These are phyloP conservation scores for Pogonus chalceus DNA, from an alignment of 1,140 invertebrate species.

Conservation along the genomic window DNA sequence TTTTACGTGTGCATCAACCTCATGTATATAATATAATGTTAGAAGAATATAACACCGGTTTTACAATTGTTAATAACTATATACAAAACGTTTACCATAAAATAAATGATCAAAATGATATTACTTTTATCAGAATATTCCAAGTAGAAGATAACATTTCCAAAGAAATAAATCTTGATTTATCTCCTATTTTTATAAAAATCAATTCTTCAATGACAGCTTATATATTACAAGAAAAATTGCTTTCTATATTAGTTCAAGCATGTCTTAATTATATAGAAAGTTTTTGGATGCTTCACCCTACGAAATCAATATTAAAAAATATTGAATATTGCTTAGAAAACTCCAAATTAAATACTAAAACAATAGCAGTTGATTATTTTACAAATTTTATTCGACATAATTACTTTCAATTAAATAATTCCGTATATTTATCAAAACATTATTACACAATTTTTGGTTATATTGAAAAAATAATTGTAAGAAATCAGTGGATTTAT, in stretches of 20 bases:
- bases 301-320: not conserved
- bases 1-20: slow-evolving; percentile 38
- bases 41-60: slow-evolving; percentile 36
- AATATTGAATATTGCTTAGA: not conserved
- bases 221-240: not conserved
- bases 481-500: too few species aligned
- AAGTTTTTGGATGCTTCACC: not conserved
- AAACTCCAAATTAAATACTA: not conserved
- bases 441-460: not conserved
- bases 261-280: not conserved
- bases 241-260: not conserved
- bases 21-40: slow-evolving; percentile 38
- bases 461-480: not conserved
- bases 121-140: too few species aligned
- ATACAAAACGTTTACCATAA: slow-evolving; percentile 28
- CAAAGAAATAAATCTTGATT: slow-evolving; percentile 33
- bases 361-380: not conserved
- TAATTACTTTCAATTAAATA: not conserved
- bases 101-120: too few species aligned
- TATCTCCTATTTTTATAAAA: slow-evolving; percentile 30
- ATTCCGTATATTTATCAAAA: not conserved
- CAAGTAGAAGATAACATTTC: too few species aligned
- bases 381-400: not conserved
- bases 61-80: slow-evolving; percentile 35
- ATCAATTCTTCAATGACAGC: not conserved